These are phyloP conservation scores for Apteryx owenii DNA, from an alignment of 2,113 vertebrate genomes.

Conservation along the genomic window DNA sequence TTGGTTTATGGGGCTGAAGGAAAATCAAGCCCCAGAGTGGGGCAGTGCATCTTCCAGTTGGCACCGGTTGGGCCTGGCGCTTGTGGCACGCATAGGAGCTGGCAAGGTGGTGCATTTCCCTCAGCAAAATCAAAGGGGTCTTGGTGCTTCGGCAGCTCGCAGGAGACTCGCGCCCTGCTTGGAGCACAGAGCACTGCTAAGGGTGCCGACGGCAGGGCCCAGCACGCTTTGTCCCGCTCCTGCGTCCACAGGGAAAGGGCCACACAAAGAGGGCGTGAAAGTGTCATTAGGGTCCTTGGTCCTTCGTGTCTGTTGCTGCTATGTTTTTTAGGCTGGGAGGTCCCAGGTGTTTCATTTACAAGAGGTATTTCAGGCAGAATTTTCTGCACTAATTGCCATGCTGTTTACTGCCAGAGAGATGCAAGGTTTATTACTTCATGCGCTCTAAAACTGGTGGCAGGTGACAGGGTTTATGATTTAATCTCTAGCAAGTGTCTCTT, in stretches of 20 bases:
- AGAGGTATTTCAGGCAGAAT: slow-evolving; percentile 2
- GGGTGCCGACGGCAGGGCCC: neutral
- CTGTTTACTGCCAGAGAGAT: slow-evolving; percentile 33
- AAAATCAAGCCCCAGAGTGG: neutral
- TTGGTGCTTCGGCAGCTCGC: neutral
- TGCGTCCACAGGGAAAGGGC: neutral
- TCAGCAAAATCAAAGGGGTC: slow-evolving; percentile 9
- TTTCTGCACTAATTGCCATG: neutral
- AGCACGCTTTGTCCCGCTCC: neutral
- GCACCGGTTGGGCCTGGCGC: neutral
- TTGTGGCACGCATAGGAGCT: neutral
- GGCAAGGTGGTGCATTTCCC: neutral
- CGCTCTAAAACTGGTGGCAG: neutral
- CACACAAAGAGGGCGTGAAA: neutral
- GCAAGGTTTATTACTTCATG: neutral
- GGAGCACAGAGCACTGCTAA: neutral
- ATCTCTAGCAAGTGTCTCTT: slow-evolving; percentile 45
- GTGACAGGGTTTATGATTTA: slow-evolving; percentile 56
- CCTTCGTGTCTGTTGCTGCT: neutral
- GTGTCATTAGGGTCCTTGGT: neutral
- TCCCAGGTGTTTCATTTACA: neutral
- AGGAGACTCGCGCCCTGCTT: neutral
- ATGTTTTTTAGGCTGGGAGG: neutral
- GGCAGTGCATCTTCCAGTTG: neutral
- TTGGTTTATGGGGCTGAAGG: neutral